Base-by-base conservation (phyloP, 2,888 invertebrate genomes). In the Melipona bicolor region DNA sequence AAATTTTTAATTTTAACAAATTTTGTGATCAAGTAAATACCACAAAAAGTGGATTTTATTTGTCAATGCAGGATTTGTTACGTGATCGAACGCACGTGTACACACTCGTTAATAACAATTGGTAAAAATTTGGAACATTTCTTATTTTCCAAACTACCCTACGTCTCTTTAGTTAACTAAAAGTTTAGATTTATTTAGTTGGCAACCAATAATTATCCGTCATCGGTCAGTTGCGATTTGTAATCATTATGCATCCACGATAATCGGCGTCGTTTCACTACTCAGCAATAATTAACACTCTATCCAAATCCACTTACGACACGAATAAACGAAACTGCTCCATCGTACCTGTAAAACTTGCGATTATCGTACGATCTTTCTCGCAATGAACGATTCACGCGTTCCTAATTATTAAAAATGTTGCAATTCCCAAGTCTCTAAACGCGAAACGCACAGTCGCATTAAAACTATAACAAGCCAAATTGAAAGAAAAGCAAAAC, bases 391-490 rank as follows among this genome's bases (percentile, higher is more conserved):
- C 24, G 56, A 5, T 13, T 5, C 11, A n/a, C n/a, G 11, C 15
- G 36, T 70, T 24, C 43, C 0, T 21, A 62, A 62, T 49, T 62
- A 32, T 73, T 62, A 32, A 73, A 50, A 73, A 19, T 61, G 4
- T 61, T 9, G 6, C 17, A 27, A 52, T 6, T 17, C 2, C 4
- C 21, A 77, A 36, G 49, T 17, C 52, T 56, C 19, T 68, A 21
- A 68, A 36, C 4, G 67, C 67, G 67, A 50, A 43, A 67, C 27
- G 43, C 54, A n/a, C 61, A 17, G 36, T 50, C 36, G n/a, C 59
- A 59, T 54, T 56, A 69, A 65, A 65, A 77, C 81, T 43, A 75
- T 71, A 67, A 67, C 62, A 67, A 67, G 65, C 11, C 50, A 4
- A n/a, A 36, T 49, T 17, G 21, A 15, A 13, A 21, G 52, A 69